Conservation (phyloP, 2,113 vertebrate species). For the Bubo scandiacus region DNA sequence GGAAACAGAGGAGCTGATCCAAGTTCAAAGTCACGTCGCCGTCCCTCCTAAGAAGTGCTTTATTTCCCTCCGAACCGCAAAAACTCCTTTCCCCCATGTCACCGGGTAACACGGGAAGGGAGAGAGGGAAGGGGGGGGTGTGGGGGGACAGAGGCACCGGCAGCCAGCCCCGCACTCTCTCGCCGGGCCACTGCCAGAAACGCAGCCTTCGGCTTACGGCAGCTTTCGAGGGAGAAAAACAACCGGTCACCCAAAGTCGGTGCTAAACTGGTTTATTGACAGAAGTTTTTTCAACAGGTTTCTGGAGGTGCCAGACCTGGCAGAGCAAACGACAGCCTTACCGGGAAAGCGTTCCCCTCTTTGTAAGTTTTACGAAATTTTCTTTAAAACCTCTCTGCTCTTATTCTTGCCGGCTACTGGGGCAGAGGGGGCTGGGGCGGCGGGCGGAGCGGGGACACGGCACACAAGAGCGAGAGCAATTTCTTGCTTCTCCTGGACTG, state of each 20-base stretch:
- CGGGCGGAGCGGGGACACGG: too few species aligned
- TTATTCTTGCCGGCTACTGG: not conserved
- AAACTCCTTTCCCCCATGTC: constrained; percentile 69
- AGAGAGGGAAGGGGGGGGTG: not conserved
- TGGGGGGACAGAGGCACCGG: not conserved
- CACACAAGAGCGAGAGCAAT: not conserved
- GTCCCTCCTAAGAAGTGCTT: constrained; percentile 86
- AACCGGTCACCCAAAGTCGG: not conserved
- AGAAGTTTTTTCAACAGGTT: constrained; percentile 82
- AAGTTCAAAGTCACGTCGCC: constrained; percentile 98
- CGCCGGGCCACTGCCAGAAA: constrained; percentile 65
- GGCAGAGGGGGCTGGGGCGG: not conserved
- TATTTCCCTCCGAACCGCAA: constrained; percentile 84
- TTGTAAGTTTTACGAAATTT: constrained; percentile 40
- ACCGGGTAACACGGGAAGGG: constrained; percentile 62
- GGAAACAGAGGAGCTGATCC: constrained; percentile 92
- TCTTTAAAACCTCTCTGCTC: not conserved
- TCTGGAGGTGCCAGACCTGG: constrained; percentile 17
- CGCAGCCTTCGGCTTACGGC: constrained; percentile 44
- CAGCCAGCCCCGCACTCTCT: constrained; percentile 46
- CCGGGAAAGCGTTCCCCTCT: not conserved
- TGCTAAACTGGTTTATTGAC: not conserved
- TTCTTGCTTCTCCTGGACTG: not conserved
- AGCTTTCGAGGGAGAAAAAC: not conserved
- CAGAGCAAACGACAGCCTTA: not conserved